Percentiles rank a stretch among this genome's conserved stretches.
Conservation (phyloP, 2,113 vertebrate species). For the Megaptera novaeangliae region DNA sequence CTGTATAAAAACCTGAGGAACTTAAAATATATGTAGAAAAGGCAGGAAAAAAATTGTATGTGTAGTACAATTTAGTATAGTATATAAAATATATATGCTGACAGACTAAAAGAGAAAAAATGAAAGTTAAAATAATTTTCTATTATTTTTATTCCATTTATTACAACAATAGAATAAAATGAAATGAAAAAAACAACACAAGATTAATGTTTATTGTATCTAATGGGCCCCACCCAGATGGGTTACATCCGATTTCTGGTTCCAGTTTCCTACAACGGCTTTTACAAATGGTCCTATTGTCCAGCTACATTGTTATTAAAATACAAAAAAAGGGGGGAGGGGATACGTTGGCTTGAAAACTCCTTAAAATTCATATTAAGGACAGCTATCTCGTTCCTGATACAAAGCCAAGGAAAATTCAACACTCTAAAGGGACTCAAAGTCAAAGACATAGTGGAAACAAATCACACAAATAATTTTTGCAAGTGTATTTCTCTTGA, state of each 20-base stretch:
- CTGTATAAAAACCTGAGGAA: neutral
- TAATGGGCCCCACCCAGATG: neutral
- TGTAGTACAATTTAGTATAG: neutral
- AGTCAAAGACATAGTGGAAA: conserved; percentile 27
- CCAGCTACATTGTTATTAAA: neutral
- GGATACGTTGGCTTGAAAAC: neutral
- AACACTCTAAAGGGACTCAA: neutral
- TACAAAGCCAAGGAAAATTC: conserved; percentile 25
- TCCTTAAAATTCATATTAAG: neutral
- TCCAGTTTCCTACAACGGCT: neutral
- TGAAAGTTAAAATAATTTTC: neutral
- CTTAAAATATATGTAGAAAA: neutral
- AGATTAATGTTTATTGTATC: conserved; percentile 10
- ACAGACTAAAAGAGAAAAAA: conserved; percentile 30
- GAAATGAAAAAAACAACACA: neutral
- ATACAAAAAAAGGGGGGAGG: neutral
- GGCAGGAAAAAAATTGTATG: neutral
- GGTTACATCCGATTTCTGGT: neutral
- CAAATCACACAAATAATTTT: conserved; percentile 16
- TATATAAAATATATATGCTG: neutral
- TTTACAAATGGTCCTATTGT: neutral
- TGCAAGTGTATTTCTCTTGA: neutral
- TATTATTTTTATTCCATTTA: conserved; percentile 19
- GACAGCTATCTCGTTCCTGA: conserved; percentile 17
- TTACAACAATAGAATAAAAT: neutral